Percentiles rank a stretch among this genome's conserved stretches.
Conservation (phyloP, 2,888 invertebrate genomes). For the Luperina testacea region DNA sequence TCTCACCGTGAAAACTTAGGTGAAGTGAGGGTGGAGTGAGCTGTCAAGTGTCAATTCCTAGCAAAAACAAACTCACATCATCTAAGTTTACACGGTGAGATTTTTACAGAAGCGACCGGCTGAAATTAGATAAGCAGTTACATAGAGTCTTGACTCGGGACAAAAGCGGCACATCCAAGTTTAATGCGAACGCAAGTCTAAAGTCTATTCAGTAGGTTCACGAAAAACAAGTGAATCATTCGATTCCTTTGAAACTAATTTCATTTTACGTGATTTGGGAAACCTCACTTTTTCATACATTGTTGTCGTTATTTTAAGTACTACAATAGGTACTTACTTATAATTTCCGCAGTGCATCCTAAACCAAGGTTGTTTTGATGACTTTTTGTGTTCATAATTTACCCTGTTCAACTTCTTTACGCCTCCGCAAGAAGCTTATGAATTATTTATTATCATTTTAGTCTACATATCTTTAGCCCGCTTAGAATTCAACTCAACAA, state of each 20-base stretch:
- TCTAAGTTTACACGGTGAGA: too few species aligned
- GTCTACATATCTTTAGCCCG: not conserved
- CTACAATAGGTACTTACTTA: not conserved
- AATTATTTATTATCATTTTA: not conserved
- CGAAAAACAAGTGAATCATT: not conserved
- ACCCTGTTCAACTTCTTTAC: not conserved
- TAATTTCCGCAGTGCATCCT: constrained; percentile 47
- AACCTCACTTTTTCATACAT: constrained; percentile 50
- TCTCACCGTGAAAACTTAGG: too few species aligned
- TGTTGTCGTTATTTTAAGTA: constrained; percentile 38
- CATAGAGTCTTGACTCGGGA: not conserved
- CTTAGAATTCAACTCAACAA: not conserved
- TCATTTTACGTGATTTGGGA: constrained; percentile 40
- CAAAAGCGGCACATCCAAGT: not conserved
- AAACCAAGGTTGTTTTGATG: constrained; percentile 30
- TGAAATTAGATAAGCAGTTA: not conserved
- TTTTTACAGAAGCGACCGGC: too few species aligned
- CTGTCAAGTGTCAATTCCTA: too few species aligned
- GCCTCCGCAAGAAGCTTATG: not conserved
- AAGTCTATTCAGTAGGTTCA: not conserved
- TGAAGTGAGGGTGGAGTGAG: too few species aligned
- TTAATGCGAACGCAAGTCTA: not conserved
- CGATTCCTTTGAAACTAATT: not conserved
- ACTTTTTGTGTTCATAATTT: constrained; percentile 10
- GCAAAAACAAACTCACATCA: too few species aligned